Percentiles rank a stretch among this genome's conserved stretches.
Evolutionary conservation across 2,888 invertebrate genomes (phyloP).

Genomic region (Bugulina stolonifera): DNA sequence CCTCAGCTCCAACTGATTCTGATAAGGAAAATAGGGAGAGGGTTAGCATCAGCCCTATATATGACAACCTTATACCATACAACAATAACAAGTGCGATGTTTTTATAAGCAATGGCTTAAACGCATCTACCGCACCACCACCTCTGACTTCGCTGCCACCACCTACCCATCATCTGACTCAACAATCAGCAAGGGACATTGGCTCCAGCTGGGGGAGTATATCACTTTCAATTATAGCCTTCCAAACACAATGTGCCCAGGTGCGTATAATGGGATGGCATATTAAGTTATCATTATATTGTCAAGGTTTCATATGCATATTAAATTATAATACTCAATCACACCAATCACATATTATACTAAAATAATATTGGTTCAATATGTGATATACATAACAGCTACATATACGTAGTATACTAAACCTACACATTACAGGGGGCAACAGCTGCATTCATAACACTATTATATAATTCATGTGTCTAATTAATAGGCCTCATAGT

Average conservation of each 20-base stretch:
- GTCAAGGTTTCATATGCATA: background rate
- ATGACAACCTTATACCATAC: conserved; percentile 2
- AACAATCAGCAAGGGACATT: background rate
- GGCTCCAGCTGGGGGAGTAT: background rate
- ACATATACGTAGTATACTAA: too few species aligned
- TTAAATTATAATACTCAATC: too few species aligned
- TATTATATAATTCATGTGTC: too few species aligned
- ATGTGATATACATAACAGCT: too few species aligned
- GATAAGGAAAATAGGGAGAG: too few species aligned
- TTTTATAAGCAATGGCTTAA: background rate
- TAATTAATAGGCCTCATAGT: too few species aligned
- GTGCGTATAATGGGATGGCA: conserved; percentile 18
- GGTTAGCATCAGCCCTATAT: background rate
- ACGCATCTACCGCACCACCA: background rate
- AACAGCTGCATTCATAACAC: too few species aligned
- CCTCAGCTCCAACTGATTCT: background rate
- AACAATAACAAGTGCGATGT: background rate
- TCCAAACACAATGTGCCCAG: conserved; percentile 10
- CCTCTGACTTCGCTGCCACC: too few species aligned
- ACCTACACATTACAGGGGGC: too few species aligned
- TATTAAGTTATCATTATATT: too few species aligned
- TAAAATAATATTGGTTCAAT: too few species aligned
- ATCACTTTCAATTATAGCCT: background rate
- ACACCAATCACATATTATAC: too few species aligned
- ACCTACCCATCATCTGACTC: background rate